Base-by-base conservation (phyloP, 2,888 invertebrate genomes). In the Spodoptera picta region DNA sequence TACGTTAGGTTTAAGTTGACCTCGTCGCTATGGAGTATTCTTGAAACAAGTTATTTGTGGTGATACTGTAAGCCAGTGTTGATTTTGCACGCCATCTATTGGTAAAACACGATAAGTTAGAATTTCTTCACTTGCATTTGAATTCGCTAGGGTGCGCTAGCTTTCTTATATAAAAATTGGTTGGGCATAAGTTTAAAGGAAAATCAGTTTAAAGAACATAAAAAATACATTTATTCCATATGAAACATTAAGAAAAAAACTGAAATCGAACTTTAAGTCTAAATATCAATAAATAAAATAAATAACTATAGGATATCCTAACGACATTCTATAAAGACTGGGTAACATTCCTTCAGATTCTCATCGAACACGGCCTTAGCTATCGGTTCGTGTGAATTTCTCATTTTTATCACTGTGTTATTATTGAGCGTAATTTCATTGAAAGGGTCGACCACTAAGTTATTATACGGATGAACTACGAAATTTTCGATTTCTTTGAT, bases 291-390 rank as follows among this genome's bases (percentile, higher is more conserved):
- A 77, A 78, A 75, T 74, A 64, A 70, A 68, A 69, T 76, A 64
- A 65, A 57, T 65, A 65, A 44, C 50, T 54, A 14, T 36, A 24
- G 41, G 57, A 57, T 12, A 50, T 11, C 36, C 9, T 85, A 94
- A 45, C 90, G 79, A 80, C 95, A 95, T 89, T 95, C 95, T 78
- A 95, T 90, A 77, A 89, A 92, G 79, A 95, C 87, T 85, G 94
- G 91, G 83, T 88, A 83, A 79, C 95, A 95, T 77, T 90, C 79
- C 44, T 87, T 73, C 50, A 87, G 78, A 27, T 83, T 69, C 0
- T 83, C 65, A 60, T 89, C 83, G 54, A 88, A 84, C 10, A 91
- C 73, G 1, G 88, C 83, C 67, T 74, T 89, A 0, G 94, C 95
- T 24, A 94, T 73, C 0, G 95, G 92, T 11, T 82, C 69, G 12